Evolutionary conservation across 2,113 vertebrate species (phyloP).

Genomic region (Sciurus niger): DNA sequence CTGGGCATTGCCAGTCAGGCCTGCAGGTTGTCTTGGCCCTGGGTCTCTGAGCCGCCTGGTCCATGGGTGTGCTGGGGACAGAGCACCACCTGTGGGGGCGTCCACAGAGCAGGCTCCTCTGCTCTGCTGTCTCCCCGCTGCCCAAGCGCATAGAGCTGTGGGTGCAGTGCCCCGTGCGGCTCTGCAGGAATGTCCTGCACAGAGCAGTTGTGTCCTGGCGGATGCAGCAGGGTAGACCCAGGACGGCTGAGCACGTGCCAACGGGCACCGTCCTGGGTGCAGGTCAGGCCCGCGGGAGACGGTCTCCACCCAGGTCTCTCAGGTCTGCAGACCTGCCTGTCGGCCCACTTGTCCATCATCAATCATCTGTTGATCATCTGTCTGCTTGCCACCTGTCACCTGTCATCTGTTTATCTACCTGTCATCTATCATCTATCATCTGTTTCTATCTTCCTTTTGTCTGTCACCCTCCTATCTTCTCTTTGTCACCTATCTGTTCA

Average conservation of each 20-base stretch:
- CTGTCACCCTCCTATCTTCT: neutral
- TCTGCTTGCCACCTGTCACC: neutral
- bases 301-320: too few species aligned
- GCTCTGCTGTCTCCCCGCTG: too few species aligned
- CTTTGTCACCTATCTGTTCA: accelerated
- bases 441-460: neutral
- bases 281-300: too few species aligned
- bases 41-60: neutral
- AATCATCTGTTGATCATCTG: too few species aligned
- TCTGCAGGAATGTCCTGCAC: neutral
- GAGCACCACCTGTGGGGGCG: neutral
- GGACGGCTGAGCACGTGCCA: neutral
- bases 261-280: too few species aligned
- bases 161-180: too few species aligned
- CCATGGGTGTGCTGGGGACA: accelerated
- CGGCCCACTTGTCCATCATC: too few species aligned
- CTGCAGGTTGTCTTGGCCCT: neutral
- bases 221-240: neutral
- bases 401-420: too few species aligned
- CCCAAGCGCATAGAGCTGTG: neutral
- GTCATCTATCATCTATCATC: too few species aligned
- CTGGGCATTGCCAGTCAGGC: accelerated
- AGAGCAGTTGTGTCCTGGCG: neutral
- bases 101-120: too few species aligned
- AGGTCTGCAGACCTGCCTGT: too few species aligned